These are phyloP conservation scores for Nymphicus hollandicus DNA, from an alignment of 2,113 vertebrate genomes.

Conservation along the genomic window DNA sequence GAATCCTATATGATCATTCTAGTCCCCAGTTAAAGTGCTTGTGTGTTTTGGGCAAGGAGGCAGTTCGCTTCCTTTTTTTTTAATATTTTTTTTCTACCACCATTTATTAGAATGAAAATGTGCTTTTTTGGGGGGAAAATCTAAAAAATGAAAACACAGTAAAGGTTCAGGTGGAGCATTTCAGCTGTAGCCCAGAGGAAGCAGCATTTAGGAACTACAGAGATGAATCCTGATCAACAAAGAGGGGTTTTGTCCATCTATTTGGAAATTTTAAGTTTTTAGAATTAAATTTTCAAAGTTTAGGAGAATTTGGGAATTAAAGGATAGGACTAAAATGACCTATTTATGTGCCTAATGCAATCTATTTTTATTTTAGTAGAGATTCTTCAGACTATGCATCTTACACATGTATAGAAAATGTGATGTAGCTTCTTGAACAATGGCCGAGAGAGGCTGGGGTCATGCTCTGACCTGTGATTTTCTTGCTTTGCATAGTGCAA, in stretches of 20 bases:
- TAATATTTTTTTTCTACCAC: background rate
- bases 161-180: background rate
- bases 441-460: background rate
- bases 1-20: background rate
- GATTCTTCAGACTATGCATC: background rate
- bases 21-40: background rate
- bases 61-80: background rate
- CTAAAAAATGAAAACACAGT: background rate
- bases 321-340: background rate
- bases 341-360: background rate
- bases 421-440: background rate
- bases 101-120: background rate
- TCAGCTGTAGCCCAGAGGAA: background rate
- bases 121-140: background rate
- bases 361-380: background rate
- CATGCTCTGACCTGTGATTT: background rate
- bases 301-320: background rate
- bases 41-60: background rate
- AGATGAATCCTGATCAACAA: background rate
- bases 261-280: background rate
- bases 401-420: background rate
- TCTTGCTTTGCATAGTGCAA: background rate
- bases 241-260: background rate
- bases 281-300: background rate
- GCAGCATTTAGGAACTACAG: background rate